Percentiles rank a stretch among this genome's conserved stretches.
phyloP scores from a whole-genome alignment of 2,797 vertebrate genomes.

The Brachymystax lenok region DNA sequence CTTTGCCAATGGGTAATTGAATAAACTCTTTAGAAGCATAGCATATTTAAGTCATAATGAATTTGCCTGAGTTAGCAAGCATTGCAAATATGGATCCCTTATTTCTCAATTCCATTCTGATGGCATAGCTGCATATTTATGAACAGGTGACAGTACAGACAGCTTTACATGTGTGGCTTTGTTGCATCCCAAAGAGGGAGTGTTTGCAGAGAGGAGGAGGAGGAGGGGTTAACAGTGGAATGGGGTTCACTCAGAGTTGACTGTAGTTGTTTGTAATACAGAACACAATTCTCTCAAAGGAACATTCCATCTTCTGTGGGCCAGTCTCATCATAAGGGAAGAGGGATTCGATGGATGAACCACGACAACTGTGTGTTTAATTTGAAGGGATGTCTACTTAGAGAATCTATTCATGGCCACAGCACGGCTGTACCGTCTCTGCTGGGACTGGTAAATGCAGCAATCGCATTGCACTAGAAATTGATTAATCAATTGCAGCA shows the following conservation, averaged over 20 bases:
- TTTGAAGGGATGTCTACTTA: not conserved
- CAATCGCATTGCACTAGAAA: not conserved
- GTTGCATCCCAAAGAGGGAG: not conserved
- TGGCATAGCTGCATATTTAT: not conserved
- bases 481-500: not conserved
- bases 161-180: not conserved
- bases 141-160: not conserved
- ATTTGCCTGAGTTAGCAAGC: not conserved
- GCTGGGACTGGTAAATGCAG: not conserved
- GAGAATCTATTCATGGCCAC: not conserved
- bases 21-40: too few relatives aligned
- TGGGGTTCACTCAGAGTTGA: constrained; percentile 9
- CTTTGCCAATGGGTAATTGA: too few relatives aligned
- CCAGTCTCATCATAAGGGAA: not conserved
- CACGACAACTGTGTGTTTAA: not conserved
- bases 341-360: not conserved
- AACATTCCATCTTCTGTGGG: not conserved
- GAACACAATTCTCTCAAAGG: not conserved
- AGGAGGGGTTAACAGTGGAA: not conserved
- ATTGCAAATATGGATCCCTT: not conserved
- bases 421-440: not conserved
- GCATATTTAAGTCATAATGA: too few relatives aligned
- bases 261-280: not conserved
- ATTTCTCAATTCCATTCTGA: not conserved
- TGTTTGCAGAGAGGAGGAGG: not conserved